Evolutionary conservation across 2,113 vertebrate species (phyloP), one percentile per base, ranked within the genome.

Genomic region (Etheostoma cragini): DNA sequence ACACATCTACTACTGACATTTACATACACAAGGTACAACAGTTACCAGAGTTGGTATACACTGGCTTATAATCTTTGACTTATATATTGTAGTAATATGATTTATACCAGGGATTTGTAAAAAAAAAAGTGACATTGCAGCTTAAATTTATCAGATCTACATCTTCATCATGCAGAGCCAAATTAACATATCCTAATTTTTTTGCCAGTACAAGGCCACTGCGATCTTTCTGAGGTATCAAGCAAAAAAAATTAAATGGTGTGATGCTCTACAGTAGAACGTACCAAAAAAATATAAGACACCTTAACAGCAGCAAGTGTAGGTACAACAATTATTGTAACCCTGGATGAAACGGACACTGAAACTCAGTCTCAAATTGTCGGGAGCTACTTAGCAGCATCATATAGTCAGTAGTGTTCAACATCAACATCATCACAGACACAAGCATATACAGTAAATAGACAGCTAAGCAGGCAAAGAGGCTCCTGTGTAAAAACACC

Each of bases 341-440:
- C 83, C 87, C 88, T 91, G 87, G 92, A 92, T 76, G 67, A 92
- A 86, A 90, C 80, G 71, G 85, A 91, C 21, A 70, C 21, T 38
- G 80, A 84, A 84, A 53, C 71, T 88, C 80, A 10, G 73, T 86
- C 73, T 82, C 52, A 74, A 85, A 76, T 85, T 84, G 83, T 85
- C 82, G 70, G 70, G 87, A 87, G 87, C 88, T 88, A 84, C 78
- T 88, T 88, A 89, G 93, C 93, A 93, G 93, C 92, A 88, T 86
- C 72, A 64, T 69, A 74, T 74, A 52, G 77, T 83, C 74, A 75
- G 71, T 68, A 50, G 78, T 71, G 74, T 81, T 74, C 71, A 57
- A 88, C 73, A 45, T 80, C 19, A 26, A 78, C 73, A 76, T 73
- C 78, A 76, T 82, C 77, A 86, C 75, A 70, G 56, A 88, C 75